Percentiles rank a stretch among this genome's conserved stretches.
phyloP scores from a whole-genome alignment of 2,797 vertebrate genomes.

The Yasuhikotakia modesta region DNA sequence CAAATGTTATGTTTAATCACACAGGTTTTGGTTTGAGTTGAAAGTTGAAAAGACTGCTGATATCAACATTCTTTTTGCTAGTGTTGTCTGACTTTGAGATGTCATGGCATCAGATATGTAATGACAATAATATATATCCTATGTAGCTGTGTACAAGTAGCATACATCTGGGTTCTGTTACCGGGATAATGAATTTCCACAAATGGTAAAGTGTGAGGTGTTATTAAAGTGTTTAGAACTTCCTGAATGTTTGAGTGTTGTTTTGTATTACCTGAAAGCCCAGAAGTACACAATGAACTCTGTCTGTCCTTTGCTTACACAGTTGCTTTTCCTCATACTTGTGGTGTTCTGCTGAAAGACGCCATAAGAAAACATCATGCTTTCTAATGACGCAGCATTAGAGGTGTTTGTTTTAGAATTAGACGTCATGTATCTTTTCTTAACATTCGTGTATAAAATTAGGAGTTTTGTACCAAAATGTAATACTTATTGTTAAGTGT shows the following conservation, averaged over 20 bases:
- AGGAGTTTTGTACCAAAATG: neutral
- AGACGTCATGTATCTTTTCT: too few relatives aligned
- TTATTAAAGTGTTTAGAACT: constrained; percentile 66
- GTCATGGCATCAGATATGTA: constrained; percentile 17
- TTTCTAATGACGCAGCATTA: too few relatives aligned
- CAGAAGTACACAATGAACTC: neutral
- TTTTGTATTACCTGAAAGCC: neutral
- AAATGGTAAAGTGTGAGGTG: constrained; percentile 21
- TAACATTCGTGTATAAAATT: neutral
- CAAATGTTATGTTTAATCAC: constrained; percentile 6
- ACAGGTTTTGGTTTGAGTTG: neutral
- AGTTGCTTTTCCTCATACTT: too few relatives aligned
- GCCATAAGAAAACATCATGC: too few relatives aligned
- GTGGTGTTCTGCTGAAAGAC: too few relatives aligned
- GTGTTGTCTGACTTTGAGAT: constrained; percentile 2
- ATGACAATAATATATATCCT: constrained; percentile 39
- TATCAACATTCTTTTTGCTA: constrained; percentile 16
- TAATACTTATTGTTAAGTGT: neutral
- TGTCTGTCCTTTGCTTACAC: neutral
- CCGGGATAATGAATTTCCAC: constrained; percentile 34
- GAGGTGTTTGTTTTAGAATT: too few relatives aligned
- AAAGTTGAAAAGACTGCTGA: neutral
- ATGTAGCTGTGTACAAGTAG: constrained; percentile 54
- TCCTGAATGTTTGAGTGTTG: constrained; percentile 43
- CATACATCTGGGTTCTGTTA: constrained; percentile 42